Evolutionary conservation across 2,113 vertebrate genomes (phyloP), one percentile per base, ranked within the genome.

Genomic region (Proteles cristata): DNA sequence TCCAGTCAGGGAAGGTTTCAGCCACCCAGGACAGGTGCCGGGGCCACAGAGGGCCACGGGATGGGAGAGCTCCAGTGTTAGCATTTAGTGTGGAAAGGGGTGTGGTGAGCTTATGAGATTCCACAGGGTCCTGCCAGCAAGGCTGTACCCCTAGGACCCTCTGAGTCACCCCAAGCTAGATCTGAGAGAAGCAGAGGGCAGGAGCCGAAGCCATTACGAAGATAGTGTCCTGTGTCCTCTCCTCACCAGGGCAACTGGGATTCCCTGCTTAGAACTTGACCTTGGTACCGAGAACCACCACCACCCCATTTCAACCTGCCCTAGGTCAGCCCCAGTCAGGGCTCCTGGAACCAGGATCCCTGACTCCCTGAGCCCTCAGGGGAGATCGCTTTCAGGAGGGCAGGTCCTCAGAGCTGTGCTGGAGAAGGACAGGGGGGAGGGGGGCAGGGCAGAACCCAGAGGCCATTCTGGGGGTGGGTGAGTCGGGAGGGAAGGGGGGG

Each of bases 341-440:
- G 74, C 90, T 76, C 94, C 84, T 66, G 45, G 43, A 94, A 87
- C 73, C 85, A 58, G 43, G 33, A 79, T 88, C 66, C 92, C 95
- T 39, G 65, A 63, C 61, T 86, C 93, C 45, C 68, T 77, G 84
- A 88, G 43, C 94, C 45, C 53, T 39, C 91, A 50, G 77, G 87
- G 94, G 55, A 97, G 55, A 94, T 81, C 39, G 63, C 6, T 5
- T 58, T 43, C 88, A 94, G 89, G 84, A 94, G 43, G 73, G 79
- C 95, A 94, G 66, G 87, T 94, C 92, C 96, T 94, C 85, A 82
- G 90, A 95, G 96, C 88, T 94, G 95, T 97, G 97, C 98, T 98
- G 97, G 97, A 98, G 98, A 98, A 98, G 97, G 96, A 82, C 97
- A 96, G 95, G 91, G 96, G 94, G 96, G 93, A 39, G 94, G 96